These are phyloP conservation scores for Pseudopipra pipra DNA, from an alignment of 2,113 vertebrate genomes.

Conservation along the genomic window DNA sequence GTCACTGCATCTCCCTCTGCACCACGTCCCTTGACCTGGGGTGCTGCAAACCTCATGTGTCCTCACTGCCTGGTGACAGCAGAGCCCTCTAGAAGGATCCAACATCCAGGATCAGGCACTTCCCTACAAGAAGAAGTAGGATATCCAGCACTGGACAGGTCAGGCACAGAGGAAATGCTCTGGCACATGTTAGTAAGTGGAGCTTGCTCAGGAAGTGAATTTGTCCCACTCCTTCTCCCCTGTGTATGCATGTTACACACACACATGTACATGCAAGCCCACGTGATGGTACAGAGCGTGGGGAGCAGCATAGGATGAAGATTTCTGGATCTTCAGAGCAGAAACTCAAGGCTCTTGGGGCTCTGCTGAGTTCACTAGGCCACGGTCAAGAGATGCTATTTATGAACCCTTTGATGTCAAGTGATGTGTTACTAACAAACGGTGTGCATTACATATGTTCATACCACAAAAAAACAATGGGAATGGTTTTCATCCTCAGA, in stretches of 20 bases:
- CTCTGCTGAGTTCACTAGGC: background rate
- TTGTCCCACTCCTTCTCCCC: background rate
- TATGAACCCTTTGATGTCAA: background rate
- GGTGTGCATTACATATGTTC: background rate
- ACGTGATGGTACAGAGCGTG: background rate
- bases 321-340: background rate
- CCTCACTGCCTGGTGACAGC: background rate
- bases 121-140: background rate
- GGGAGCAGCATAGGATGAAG: background rate
- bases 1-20: background rate
- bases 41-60: background rate
- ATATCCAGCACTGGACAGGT: background rate
- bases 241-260: fast-evolving
- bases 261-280: fast-evolving
- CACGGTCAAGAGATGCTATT: background rate
- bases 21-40: background rate
- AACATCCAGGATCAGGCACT: background rate
- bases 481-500: background rate
- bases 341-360: background rate
- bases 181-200: background rate
- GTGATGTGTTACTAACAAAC: background rate
- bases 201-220: background rate
- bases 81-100: background rate
- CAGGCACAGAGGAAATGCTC: background rate
- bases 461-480: background rate